These are phyloP conservation scores for Hemiprocne comata DNA, from an alignment of 2,113 vertebrate species.

Conservation along the genomic window DNA sequence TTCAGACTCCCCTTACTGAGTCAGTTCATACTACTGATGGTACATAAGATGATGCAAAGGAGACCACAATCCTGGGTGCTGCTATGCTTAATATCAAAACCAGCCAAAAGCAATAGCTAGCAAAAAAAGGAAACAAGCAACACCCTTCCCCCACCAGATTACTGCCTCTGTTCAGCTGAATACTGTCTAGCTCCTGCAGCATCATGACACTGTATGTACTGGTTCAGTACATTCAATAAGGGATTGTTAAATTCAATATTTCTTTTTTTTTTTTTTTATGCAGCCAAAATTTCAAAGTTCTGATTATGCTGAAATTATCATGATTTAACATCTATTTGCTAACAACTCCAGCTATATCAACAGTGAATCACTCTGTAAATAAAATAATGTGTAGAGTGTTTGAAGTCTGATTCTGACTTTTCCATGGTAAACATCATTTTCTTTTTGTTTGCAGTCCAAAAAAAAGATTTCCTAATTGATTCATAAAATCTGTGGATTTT, in stretches of 20 bases:
- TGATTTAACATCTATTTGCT: background rate
- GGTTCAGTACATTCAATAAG: background rate
- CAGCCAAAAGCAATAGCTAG: background rate
- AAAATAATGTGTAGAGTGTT: background rate
- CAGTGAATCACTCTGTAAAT: background rate
- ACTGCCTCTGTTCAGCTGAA: background rate
- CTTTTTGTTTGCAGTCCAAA: background rate
- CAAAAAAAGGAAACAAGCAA: background rate
- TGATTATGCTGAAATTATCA: background rate
- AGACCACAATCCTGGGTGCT: background rate
- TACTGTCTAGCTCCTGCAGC: background rate
- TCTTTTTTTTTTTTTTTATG: background rate
- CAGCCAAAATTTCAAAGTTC: background rate
- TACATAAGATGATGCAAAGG: background rate
- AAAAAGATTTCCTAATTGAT: background rate
- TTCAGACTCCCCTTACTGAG: background rate
- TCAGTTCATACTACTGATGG: background rate
- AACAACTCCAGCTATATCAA: background rate
- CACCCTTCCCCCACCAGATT: background rate
- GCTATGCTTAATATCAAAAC: background rate
- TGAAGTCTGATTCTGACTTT: slow-evolving; percentile 1
- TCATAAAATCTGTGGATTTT: background rate
- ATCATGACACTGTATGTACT: background rate
- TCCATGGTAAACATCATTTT: background rate
- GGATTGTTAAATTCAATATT: background rate